Percentiles rank a stretch among this genome's conserved stretches.
Conservation (phyloP, 2,888 invertebrate genomes). For the Hermaeophaga mercurialis region DNA sequence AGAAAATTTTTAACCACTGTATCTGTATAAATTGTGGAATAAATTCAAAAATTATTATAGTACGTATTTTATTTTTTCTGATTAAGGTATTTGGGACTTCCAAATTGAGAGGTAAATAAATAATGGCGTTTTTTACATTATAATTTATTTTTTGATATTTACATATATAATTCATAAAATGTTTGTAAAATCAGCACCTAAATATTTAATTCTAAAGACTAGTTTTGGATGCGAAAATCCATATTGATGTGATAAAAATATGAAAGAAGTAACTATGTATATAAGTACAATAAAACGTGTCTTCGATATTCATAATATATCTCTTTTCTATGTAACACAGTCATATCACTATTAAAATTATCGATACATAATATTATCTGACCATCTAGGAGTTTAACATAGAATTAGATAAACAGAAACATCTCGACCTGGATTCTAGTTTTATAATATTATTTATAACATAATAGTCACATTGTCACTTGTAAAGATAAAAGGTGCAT, state of each 20-base stretch:
- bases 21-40: too few species aligned
- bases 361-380: slow-evolving; percentile 8
- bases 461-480: too few species aligned
- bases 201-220: slow-evolving; percentile 40
- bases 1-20: slow-evolving; percentile 11
- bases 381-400: neutral
- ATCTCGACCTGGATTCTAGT: too few species aligned
- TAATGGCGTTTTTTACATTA: too few species aligned
- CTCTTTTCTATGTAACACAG: slow-evolving; percentile 23
- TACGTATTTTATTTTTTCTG: too few species aligned
- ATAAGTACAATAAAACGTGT: slow-evolving; percentile 30
- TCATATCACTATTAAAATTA: slow-evolving; percentile 30
- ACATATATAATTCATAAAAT: slow-evolving; percentile 3
- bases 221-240: slow-evolving; percentile 38
- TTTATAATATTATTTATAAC: too few species aligned
- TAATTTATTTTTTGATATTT: slow-evolving; percentile 1
- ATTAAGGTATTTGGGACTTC: too few species aligned
- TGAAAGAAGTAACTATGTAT: neutral
- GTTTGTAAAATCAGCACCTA: slow-evolving; percentile 37
- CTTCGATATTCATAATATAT: slow-evolving; percentile 11
- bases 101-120: too few species aligned
- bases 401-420: too few species aligned
- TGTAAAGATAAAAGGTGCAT: too few species aligned
- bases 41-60: too few species aligned
- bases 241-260: neutral